A percentile compares a stretch with the other conserved stretches of the same genome.
Evolutionary conservation across 2,113 vertebrate genomes (phyloP).

Genomic region (Seriola rivoliana): DNA sequence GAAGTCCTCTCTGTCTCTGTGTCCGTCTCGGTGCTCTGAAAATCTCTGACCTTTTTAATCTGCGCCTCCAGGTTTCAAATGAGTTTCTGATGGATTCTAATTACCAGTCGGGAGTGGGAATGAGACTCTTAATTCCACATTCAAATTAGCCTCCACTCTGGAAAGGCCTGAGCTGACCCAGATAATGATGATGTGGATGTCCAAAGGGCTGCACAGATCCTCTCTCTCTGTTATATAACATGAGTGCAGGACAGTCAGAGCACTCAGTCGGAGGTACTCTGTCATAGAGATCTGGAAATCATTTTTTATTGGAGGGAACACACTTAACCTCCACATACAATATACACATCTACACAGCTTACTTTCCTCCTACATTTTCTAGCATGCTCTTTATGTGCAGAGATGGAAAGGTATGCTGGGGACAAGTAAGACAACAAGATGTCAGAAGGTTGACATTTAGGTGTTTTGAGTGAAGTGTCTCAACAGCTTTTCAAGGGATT

Average conservation of each 20-base stretch:
- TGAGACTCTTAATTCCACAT: constrained; percentile 35
- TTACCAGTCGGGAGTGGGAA: constrained; percentile 31
- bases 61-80: constrained; percentile 47
- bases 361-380: not conserved
- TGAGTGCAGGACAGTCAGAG: not conserved
- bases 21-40: constrained; percentile 16
- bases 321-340: not conserved
- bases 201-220: not conserved
- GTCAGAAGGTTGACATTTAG: too few species aligned
- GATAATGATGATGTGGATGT: constrained; percentile 26
- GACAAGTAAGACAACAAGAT: too few species aligned
- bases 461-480: too few species aligned
- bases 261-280: not conserved
- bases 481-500: too few species aligned
- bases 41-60: constrained; percentile 47
- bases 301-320: not conserved
- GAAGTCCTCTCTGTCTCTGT: constrained; percentile 27
- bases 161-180: constrained; percentile 31
- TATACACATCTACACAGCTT: not conserved
- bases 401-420: too few species aligned
- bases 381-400: too few species aligned
- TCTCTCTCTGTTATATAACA: constrained; percentile 19
- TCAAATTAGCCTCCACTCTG: constrained; percentile 27
- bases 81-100: constrained; percentile 53
- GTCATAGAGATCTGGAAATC: not conserved